Conservation (phyloP, 2,888 invertebrate genomes). For the Bombyx huttoni region DNA sequence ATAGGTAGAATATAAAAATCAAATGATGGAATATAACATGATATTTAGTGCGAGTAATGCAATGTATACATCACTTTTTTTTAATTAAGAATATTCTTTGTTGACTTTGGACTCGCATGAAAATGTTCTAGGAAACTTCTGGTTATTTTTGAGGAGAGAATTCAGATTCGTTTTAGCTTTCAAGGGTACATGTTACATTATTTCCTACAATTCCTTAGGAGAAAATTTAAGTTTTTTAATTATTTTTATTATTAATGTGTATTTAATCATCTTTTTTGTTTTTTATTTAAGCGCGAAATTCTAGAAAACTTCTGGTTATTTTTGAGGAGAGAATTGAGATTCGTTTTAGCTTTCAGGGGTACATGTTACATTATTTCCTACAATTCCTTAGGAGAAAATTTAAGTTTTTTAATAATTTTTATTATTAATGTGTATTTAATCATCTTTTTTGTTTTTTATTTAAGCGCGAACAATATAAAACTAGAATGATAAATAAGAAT, state of each 20-base stretch:
- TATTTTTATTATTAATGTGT: constrained; percentile 20
- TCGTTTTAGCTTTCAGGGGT: constrained; percentile 9
- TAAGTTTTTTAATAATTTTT: constrained; percentile 19
- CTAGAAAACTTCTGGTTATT: too few species aligned
- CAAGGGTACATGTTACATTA: constrained; percentile 17
- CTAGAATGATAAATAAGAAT: constrained; percentile 4
- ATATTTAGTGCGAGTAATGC: too few species aligned
- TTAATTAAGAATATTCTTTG: too few species aligned
- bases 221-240: constrained; percentile 15
- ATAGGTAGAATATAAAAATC: too few species aligned
- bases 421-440: constrained; percentile 20
- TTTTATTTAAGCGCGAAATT: constrained; percentile 4
- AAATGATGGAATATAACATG: too few species aligned
- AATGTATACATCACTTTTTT: too few species aligned
- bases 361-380: constrained; percentile 17
- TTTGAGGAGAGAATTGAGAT: too few species aligned
- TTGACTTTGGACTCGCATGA: too few species aligned
- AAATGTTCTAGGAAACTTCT: too few species aligned
- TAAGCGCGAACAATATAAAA: not conserved
- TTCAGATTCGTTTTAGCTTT: not conserved
- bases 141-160: too few species aligned
- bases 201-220: constrained; percentile 20
- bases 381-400: constrained; percentile 17
- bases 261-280: constrained; percentile 25
- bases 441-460: constrained; percentile 17